phyloP scores from a whole-genome alignment of 2,888 invertebrate species.

The Caenorhabditis sp. region DNA sequence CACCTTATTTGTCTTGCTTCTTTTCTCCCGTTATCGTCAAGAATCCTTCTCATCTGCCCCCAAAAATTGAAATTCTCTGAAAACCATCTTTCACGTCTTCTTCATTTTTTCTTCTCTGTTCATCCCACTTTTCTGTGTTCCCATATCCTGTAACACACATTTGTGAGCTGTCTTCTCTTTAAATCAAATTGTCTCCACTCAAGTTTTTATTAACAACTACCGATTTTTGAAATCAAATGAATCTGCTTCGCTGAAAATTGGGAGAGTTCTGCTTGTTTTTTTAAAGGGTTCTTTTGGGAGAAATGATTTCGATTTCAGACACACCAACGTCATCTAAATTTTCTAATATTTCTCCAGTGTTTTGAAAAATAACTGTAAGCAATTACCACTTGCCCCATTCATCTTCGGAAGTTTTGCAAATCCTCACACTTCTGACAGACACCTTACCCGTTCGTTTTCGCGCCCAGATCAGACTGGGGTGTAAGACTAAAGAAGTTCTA shows the following conservation, averaged over 20 bases:
- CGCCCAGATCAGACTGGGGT: slow-evolving; percentile 6
- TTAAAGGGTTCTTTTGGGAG: not conserved
- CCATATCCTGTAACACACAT: slow-evolving; percentile 44
- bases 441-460: slow-evolving; percentile 6
- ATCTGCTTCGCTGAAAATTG: not conserved
- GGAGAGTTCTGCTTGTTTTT: not conserved
- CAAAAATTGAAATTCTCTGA: slow-evolving; percentile 7
- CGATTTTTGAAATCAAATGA: not conserved
- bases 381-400: too few species aligned
- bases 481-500: slow-evolving; percentile 48
- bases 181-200: not conserved
- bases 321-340: too few species aligned
- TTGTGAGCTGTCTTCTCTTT: slow-evolving; percentile 22
- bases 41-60: not conserved
- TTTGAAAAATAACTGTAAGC: not conserved
- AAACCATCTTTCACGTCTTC: not conserved
- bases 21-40: not conserved
- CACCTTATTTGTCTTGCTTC: slow-evolving; percentile 51
- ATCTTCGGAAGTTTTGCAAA: not conserved
- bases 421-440: slow-evolving; percentile 10
- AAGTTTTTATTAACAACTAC: not conserved
- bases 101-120: slow-evolving; percentile 14
- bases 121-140: slow-evolving; percentile 19
- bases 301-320: too few species aligned
- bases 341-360: not conserved